Percentiles rank a stretch among this genome's conserved stretches.
These are phyloP conservation scores for Tiliacea aurago DNA, from an alignment of 2,888 invertebrate species.

Conservation along the genomic window DNA sequence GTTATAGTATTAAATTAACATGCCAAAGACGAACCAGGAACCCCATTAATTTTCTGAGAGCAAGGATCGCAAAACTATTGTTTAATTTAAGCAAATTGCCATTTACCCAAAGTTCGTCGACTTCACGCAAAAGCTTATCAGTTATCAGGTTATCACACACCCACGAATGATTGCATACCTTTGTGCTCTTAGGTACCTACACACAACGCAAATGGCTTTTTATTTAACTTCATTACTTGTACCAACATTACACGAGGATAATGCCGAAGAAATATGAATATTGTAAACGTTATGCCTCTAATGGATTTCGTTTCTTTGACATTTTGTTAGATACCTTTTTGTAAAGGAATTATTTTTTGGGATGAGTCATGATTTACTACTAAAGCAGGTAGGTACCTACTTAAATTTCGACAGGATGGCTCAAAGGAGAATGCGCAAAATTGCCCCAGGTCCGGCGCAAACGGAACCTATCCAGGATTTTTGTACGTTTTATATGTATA, in stretches of 20 bases:
- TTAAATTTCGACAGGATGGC: too few relatives aligned
- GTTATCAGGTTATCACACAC: not conserved
- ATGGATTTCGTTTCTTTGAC: constrained; percentile 6
- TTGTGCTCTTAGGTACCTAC: constrained; percentile 28
- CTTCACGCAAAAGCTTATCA: constrained; percentile 39
- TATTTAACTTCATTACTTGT: constrained; percentile 46
- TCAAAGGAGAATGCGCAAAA: too few relatives aligned
- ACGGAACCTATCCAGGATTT: too few relatives aligned
- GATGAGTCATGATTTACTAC: not conserved
- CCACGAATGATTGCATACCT: constrained; percentile 24
- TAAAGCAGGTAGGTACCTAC: not conserved
- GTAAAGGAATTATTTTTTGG: not conserved
- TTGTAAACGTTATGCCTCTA: constrained; percentile 1
- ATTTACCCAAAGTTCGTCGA: constrained; percentile 36
- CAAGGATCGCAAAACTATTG: constrained; percentile 32
- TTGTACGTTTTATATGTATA: too few relatives aligned
- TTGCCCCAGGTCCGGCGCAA: too few relatives aligned
- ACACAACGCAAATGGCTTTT: constrained; percentile 39
- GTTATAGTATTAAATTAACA: constrained; percentile 5
- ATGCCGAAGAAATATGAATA: constrained; percentile 15
- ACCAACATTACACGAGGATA: constrained; percentile 22
- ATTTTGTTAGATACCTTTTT: constrained; percentile 18
- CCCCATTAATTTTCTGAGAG: constrained; percentile 17
- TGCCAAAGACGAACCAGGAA: constrained; percentile 5
- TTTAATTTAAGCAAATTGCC: constrained; percentile 24